Evolutionary conservation across 1,140 invertebrate species (phyloP), one percentile per base, ranked within the genome.

Genomic region (Lasaia peninsularis): DNA sequence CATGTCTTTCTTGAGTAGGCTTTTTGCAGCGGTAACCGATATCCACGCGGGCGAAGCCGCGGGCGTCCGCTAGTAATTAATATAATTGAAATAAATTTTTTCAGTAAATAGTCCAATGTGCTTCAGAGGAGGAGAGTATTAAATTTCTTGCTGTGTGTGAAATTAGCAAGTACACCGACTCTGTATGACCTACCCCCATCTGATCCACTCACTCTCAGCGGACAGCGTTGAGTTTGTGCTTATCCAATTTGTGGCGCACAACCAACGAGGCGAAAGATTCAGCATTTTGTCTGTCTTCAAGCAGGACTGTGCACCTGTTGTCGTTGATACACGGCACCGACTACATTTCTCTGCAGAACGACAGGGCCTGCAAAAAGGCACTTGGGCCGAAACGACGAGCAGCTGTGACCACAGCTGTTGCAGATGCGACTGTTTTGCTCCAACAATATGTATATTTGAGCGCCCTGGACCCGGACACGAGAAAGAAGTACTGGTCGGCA

Each of bases 381-480:
- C 35, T 40, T 40, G 35, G 35, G 35, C 5, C 35, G 35, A 18
- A 40, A 40, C 7, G 35, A 40, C 35, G 35, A 40, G 35, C 6
- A 1, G 14, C 14, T 40, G 35, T 7, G 2, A 40, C 35, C 35
- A 8, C 35, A 40, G 35, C 35, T 40, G 14, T 40, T 40, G 12
- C 35, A 40, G 35, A 40, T 37, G 35, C 35, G 12, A 37, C 35
- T 40, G 14, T 40, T 40, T 40, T 40, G 35, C 7, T 40, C 35
- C 12, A 40, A 40, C 14, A 40, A 40, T 16, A 40, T 40, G 35
- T 18, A 18, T 40, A 40, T 40, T 40, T 40, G 12, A 37, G 5
- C 35, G 5, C 35, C 35, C 35, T 37, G 14, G 35, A 40, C 14
- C 35, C 35, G 35, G 14, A 40, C 35, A 40, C 35, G 35, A 40